phyloP scores from a whole-genome alignment of 2,888 invertebrate species.

The Acanthococcus lagerstroemiae region DNA sequence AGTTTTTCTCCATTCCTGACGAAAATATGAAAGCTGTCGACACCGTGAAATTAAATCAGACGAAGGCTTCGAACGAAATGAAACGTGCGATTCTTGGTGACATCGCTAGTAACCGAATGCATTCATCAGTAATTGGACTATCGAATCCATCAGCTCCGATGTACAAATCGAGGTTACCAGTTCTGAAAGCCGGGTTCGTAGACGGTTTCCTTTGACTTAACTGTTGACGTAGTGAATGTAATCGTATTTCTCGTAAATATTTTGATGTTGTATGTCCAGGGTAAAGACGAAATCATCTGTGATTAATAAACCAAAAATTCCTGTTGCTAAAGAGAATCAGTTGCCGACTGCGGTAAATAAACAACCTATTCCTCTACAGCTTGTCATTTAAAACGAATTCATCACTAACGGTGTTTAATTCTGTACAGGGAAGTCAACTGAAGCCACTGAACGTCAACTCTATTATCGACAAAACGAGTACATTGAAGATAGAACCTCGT shows the following conservation, averaged over 20 bases:
- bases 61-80: background rate
- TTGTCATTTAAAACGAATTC: background rate
- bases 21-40: conserved; percentile 10
- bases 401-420: no score
- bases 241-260: background rate
- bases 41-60: background rate
- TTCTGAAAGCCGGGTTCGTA: conserved; percentile 13
- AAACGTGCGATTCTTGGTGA: conserved; percentile 14
- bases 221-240: background rate
- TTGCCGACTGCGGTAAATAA: background rate
- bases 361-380: background rate
- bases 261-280: background rate
- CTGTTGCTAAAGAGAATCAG: conserved; percentile 18
- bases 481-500: background rate
- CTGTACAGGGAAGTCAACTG: no score
- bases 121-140: background rate
- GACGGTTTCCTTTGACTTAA: background rate
- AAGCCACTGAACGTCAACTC: no score
- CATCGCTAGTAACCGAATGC: conserved; percentile 9
- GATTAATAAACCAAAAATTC: conserved; percentile 3
- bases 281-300: background rate
- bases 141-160: background rate
- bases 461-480: conserved; percentile 14
- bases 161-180: conserved; percentile 17
- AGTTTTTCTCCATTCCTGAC: conserved; percentile 8